These are phyloP conservation scores for Marisa cornuarietis DNA, from an alignment of 1,140 invertebrate genomes.

Conservation along the genomic window DNA sequence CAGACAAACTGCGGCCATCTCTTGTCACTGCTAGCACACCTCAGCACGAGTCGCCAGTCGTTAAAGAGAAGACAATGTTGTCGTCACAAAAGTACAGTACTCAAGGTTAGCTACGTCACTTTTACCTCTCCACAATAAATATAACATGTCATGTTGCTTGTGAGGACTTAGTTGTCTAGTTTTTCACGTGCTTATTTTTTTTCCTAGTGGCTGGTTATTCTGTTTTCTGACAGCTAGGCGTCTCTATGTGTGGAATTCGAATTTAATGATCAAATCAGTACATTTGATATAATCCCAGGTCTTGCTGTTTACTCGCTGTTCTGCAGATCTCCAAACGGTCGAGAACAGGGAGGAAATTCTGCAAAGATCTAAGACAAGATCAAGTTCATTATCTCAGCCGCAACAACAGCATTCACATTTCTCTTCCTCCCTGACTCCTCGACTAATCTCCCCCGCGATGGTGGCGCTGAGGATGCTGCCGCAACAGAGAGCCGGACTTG, in stretches of 20 bases:
- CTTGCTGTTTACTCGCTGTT: neutral
- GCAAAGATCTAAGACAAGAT: neutral
- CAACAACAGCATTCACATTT: neutral
- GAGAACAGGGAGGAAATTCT: neutral
- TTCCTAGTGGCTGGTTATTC: too few species aligned
- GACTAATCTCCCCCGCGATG: neutral
- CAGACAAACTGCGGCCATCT: slow-evolving; percentile 2
- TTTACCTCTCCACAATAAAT: neutral
- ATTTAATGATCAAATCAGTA: neutral
- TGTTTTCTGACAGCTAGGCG: neutral
- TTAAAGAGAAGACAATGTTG: slow-evolving; percentile 16
- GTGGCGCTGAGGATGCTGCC: neutral
- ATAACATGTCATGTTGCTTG: neutral
- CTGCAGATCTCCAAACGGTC: neutral
- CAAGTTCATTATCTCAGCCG: neutral
- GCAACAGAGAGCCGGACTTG: neutral
- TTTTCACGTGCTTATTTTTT: neutral
- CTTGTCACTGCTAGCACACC: neutral
- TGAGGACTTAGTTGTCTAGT: neutral
- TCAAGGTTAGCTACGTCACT: neutral
- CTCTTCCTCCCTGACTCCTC: neutral
- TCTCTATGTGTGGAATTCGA: neutral
- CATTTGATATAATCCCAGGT: neutral
- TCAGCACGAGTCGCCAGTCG: slow-evolving; percentile 5
- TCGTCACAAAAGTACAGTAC: slow-evolving; percentile 7